phyloP scores from a whole-genome alignment of 2,113 vertebrate species.

The Syngnathoides biaculeatus region DNA sequence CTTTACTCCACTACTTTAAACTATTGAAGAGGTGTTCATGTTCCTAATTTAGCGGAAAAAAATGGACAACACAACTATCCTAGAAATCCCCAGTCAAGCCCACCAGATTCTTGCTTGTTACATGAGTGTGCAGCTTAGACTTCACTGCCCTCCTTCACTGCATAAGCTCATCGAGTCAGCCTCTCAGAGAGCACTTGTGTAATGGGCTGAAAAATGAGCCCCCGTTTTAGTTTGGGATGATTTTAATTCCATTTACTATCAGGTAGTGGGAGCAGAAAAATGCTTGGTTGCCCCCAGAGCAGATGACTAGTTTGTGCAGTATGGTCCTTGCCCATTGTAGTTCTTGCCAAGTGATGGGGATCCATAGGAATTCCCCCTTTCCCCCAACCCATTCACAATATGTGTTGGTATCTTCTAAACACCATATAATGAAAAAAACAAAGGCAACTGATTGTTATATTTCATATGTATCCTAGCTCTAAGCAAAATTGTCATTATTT shows the following conservation, averaged over 20 bases:
- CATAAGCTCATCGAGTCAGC: slow-evolving; percentile 44
- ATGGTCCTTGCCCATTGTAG: slow-evolving; percentile 37
- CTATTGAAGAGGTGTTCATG: not conserved
- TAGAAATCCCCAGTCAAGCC: not conserved
- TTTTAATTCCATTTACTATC: slow-evolving; percentile 68
- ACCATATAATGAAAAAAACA: too few relatives aligned
- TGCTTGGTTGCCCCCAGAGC: slow-evolving; percentile 30
- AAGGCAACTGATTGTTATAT: too few relatives aligned
- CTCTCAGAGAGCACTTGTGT: slow-evolving; percentile 49
- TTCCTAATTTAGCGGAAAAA: slow-evolving; percentile 9
- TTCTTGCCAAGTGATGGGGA: slow-evolving; percentile 14
- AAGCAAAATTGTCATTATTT: too few relatives aligned
- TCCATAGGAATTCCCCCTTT: too few relatives aligned
- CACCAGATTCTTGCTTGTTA: not conserved
- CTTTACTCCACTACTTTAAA: slow-evolving; percentile 18
- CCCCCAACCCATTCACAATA: too few relatives aligned
- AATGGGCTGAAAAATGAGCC: slow-evolving; percentile 70
- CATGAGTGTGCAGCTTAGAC: slow-evolving; percentile 14
- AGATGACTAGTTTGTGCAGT: slow-evolving; percentile 25
- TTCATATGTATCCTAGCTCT: too few relatives aligned
- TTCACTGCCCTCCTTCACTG: slow-evolving; percentile 40
- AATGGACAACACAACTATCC: not conserved
- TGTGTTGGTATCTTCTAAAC: too few relatives aligned
- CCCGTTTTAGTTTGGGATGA: slow-evolving; percentile 35
- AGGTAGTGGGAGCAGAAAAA: slow-evolving; percentile 35